Conservation (phyloP, 2,797 vertebrate genomes). For the Melanotaenia pygmaea region DNA sequence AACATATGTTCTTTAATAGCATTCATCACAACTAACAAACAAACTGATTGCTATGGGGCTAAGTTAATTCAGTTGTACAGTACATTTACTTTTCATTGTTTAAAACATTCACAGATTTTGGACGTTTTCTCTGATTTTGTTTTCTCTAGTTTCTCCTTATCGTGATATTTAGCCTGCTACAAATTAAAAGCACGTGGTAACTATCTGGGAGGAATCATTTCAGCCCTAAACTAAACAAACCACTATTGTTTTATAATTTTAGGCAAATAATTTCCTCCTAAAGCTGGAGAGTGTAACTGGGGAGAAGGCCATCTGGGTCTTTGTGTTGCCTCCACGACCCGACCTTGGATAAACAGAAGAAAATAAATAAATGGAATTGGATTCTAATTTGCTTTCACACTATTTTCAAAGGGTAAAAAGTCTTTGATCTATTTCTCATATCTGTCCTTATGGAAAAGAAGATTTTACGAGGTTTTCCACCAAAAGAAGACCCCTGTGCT, state of each 20-base stretch:
- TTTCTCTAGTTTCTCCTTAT: neutral
- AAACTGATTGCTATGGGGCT: no score
- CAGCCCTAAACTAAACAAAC: neutral
- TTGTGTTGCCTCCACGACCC: neutral
- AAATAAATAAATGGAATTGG: neutral
- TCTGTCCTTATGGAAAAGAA: conserved; percentile 28
- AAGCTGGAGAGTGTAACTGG: neutral
- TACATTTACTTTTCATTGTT: no score
- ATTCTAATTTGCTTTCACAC: neutral
- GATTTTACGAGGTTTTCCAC: conserved; percentile 33
- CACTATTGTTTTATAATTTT: neutral
- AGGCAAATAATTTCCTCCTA: neutral
- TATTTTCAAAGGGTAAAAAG: conserved; percentile 12
- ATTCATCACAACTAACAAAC: no score
- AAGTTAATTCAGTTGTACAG: no score
- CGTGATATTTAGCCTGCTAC: no score
- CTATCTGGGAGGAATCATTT: neutral
- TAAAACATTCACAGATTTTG: no score
- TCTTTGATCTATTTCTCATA: conserved; percentile 26
- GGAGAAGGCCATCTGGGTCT: no score
- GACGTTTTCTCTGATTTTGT: neutral
- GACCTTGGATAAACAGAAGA: neutral
- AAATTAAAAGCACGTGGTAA: no score
- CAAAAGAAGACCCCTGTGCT: conserved; percentile 42
- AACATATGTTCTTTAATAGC: no score